Base-by-base conservation (phyloP, 2,797 vertebrate genomes). In the Coilia nasus region DNA sequence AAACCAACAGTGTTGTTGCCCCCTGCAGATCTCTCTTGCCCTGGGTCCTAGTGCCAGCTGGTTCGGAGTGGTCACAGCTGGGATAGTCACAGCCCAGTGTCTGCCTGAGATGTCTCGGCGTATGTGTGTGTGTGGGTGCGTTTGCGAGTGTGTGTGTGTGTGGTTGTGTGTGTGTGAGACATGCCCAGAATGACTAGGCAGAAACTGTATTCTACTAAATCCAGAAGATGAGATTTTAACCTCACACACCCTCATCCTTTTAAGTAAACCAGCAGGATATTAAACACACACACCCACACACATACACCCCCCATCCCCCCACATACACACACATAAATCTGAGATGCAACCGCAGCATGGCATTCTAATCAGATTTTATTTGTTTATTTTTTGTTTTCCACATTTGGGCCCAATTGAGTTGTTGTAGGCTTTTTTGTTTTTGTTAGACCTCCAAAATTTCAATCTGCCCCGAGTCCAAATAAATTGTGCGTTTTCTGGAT, bases 1-100 rank as follows among this genome's bases (percentile, higher is more conserved):
- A 87, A 91, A 93, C 93, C 93, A 95, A 95, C 94, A 94, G 92
- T 91, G 94, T 89, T 88, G 82, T 86, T 84, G 88, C 84, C 86
- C 84, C 85, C 85, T 90, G 28, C 28, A 6, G 87, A 87, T 86
- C 87, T 89, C 87, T 44, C 80, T 87, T 85, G 59, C 56, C 59
- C 80, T 84, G 82, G 87, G 57, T 85, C 50, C 60, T 84, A 82
- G 88, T 92, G 87, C 88, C 90, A 90, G 89, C 83, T 86, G 46
- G 87, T 87, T 86, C 85, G 82, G 59, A 82, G 86, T 80, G 83
- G 83, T 47, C 50, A 83, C 62, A 86, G 85, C 71, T 78, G 71
- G 71, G 71, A 78, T 17, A 17, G 71, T 31, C 71, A 19, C 71
- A 78, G 71, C 19, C 71, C 31, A 78, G 71, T 78, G 71, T 78